Evolutionary conservation across 2,797 vertebrate genomes (phyloP).

Genomic region (Pterois miles): DNA sequence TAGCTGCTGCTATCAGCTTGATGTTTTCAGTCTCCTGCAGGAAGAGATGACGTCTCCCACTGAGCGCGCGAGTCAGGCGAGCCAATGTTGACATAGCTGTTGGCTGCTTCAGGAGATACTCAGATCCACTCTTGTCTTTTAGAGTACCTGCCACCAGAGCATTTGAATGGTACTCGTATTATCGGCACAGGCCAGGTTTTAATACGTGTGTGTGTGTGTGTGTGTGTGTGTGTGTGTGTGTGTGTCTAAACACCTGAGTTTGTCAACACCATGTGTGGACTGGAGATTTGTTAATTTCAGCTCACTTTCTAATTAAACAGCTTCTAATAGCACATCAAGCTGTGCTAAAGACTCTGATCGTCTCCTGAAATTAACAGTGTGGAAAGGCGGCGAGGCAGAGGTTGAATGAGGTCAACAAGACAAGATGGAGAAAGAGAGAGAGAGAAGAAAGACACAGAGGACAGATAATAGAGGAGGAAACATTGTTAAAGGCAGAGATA

Average conservation of each 20-base stretch:
- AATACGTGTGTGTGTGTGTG: not conserved
- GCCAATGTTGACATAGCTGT: conserved; percentile 50
- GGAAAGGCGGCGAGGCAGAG: not conserved
- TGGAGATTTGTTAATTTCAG: conserved; percentile 3
- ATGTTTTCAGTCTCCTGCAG: conserved; percentile 52
- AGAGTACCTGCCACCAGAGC: not conserved
- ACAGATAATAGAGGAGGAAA: not conserved
- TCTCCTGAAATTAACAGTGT: not conserved
- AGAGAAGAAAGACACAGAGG: not conserved
- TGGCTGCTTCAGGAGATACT: conserved; percentile 45
- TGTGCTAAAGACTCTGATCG: conserved; percentile 7
- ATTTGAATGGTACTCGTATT: not conserved
- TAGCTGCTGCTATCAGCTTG: conserved; percentile 44
- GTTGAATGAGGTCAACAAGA: conserved; percentile 6
- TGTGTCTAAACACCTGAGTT: conserved; percentile 17
- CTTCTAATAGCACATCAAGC: conserved; percentile 7
- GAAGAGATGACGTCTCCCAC: conserved; percentile 57
- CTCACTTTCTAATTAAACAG: conserved; percentile 21
- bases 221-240: not conserved
- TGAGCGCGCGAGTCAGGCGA: conserved; percentile 53
- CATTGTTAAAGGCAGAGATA: not conserved
- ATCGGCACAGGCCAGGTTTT: conserved; percentile 6
- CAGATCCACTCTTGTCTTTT: conserved; percentile 30
- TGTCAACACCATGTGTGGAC: not conserved
- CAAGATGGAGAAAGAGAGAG: not conserved